A percentile compares a stretch with the other conserved stretches of the same genome.
Conservation (phyloP, 92 coral and sea anemone species). For the Actinernus sp. region DNA sequence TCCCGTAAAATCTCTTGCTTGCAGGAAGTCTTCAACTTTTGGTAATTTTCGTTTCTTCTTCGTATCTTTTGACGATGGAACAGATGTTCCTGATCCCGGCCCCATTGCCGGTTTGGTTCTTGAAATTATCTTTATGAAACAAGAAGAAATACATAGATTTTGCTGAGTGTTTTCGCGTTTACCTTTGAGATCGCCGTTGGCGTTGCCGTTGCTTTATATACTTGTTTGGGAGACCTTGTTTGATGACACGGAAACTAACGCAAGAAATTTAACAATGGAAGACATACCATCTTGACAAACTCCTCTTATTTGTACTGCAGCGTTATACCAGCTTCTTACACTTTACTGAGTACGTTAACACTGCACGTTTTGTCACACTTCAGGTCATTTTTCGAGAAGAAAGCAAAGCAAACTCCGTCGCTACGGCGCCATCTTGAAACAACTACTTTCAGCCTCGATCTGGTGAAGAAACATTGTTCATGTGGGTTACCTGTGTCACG, state of each 20-base stretch:
- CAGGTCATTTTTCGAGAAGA: constrained; percentile 4
- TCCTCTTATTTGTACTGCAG: neutral
- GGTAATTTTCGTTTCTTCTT: constrained; percentile 95
- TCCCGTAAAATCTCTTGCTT: constrained; percentile 90
- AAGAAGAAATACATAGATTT: neutral
- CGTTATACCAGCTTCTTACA: too few species aligned
- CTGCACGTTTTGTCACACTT: too few species aligned
- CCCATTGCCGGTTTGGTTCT: constrained; percentile 99
- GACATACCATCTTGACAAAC: constrained; percentile 66
- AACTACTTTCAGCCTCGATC: neutral
- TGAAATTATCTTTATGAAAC: constrained; percentile 84
- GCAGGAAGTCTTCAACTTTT: constrained; percentile 91
- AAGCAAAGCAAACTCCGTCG: constrained; percentile 53
- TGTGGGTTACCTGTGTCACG: too few species aligned
- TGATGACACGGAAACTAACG: too few species aligned
- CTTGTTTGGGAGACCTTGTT: too few species aligned
- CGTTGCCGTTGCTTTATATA: too few species aligned
- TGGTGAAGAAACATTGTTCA: too few species aligned
- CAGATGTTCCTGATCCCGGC: constrained; percentile 96
- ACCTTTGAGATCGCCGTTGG: too few species aligned
- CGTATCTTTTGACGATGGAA: constrained; percentile 88
- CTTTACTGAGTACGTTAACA: too few species aligned
- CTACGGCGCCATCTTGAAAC: constrained; percentile 81
- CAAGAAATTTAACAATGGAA: neutral
- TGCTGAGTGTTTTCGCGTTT: constrained; percentile 3